Percentiles rank a stretch among this genome's conserved stretches.
phyloP scores from a whole-genome alignment of 2,797 vertebrate species.

The Tenualosa ilisha region DNA sequence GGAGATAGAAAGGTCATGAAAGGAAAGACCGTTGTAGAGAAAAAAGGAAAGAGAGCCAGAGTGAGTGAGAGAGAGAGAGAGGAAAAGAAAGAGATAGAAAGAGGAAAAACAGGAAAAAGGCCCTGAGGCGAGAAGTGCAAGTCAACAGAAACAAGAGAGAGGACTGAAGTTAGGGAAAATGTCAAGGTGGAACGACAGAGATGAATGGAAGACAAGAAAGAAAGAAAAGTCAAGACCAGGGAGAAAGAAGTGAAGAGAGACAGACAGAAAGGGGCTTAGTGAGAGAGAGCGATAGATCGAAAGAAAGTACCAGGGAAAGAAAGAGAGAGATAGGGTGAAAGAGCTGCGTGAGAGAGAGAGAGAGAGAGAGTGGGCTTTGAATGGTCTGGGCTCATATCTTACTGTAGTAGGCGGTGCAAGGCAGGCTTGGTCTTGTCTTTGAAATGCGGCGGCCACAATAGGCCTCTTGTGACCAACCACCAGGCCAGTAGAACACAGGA shows the following conservation, averaged over 20 bases:
- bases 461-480: constrained; percentile 40
- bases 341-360: constrained; percentile 5
- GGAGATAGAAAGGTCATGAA: background rate
- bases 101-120: background rate
- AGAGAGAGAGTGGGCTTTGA: constrained; percentile 39
- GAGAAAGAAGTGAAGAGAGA: background rate
- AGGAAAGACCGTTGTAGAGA: background rate
- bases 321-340: background rate
- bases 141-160: background rate
- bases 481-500: constrained; percentile 35
- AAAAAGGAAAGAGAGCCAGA: background rate
- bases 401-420: constrained; percentile 44
- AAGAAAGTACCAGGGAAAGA: background rate
- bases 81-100: constrained; percentile 9
- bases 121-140: background rate
- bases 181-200: too few relatives aligned
- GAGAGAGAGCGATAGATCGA: too few relatives aligned
- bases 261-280: background rate
- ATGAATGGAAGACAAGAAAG: too few relatives aligned
- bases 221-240: too few relatives aligned
- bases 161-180: too few relatives aligned
- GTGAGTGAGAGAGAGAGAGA: background rate
- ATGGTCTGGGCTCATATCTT: constrained; percentile 39
- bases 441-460: constrained; percentile 51
- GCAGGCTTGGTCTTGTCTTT: constrained; percentile 44